Evolutionary conservation across 2,797 vertebrate genomes (phyloP), one percentile per base, ranked within the genome.

Genomic region (Triplophysa yarkandensis): DNA sequence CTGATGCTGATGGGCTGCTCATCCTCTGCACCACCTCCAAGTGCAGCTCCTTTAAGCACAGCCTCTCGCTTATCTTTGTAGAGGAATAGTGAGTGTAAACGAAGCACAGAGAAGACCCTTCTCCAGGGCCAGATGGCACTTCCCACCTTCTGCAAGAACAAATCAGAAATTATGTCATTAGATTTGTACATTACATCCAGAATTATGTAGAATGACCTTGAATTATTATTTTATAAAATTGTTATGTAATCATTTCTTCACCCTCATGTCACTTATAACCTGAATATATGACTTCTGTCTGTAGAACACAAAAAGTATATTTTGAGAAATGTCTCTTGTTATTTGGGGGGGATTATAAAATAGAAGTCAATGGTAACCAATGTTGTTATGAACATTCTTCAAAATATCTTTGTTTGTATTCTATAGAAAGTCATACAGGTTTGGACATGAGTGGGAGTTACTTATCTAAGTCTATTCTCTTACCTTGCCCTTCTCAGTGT

Each of bases 401-500:
- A 39, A 39, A 39, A 39, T 39, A 36, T 36, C 34, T 36, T 36
- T 10, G n/a, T 4, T 36, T 1, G 0, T 36, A 8, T 34, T 34
- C 32, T 2, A 8, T 8, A 2, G 36, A 39, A 2, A 39, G 9
- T 39, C 34, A 36, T 36, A 11, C 34, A 36, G 0, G 10, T 13
- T 0, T 36, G 34, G 9, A 36, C 9, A 36, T 36, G 34, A 36
- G 11, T 8, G 9, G 1, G 2, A 9, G 34, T 36, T n/a, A n/a
- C n/a, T n/a, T 7, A 46, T 46, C 3, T 11, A 39, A 39, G 36
- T 39, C 5, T 61, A n/a, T 71, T 30, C 70, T 44, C 86, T 61
- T 90, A 98, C 97, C 94, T 98, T 98, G 83, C 96, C 96, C 93
- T 95, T 98, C 89, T 97, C 97, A 13, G 95, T 96, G 89, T 96